Percentiles rank a stretch among this genome's conserved stretches.
Conservation (phyloP, 37 sponge, comb jelly and placozoan species). For the Beroe ovata region DNA sequence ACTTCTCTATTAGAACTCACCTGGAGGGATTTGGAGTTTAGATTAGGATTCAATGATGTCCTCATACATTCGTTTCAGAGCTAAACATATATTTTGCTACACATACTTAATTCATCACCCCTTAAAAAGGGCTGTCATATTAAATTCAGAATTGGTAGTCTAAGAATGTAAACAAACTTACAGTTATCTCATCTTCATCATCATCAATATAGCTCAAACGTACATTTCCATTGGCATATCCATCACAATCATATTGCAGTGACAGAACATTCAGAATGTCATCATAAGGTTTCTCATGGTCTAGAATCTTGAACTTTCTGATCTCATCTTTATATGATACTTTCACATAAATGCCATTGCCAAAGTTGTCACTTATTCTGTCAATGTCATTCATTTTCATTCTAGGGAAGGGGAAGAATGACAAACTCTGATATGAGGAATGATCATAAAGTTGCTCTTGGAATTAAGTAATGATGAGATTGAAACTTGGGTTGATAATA, state of each 20-base stretch:
- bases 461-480: too few species aligned
- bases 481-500: too few species aligned
- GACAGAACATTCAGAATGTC: conserved; percentile 47
- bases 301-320: conserved; percentile 56
- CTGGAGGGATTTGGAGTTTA: too few species aligned
- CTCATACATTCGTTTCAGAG: background rate
- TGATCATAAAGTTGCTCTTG: too few species aligned
- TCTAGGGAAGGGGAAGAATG: conserved; percentile 23
- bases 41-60: too few species aligned
- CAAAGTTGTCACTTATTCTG: conserved; percentile 3
- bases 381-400: conserved; percentile 54
- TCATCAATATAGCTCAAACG: conserved; percentile 57
- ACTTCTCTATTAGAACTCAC: conserved; percentile 58
- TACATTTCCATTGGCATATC: conserved; percentile 47
- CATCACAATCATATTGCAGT: conserved; percentile 48
- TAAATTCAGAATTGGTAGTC: too few species aligned
- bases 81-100: too few species aligned
- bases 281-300: conserved; percentile 66
- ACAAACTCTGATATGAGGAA: too few species aligned
- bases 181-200: conserved; percentile 60
- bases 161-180: background rate
- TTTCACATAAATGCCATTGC: conserved; percentile 51
- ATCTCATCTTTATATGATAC: conserved; percentile 59
- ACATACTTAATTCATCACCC: too few species aligned
- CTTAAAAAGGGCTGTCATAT: too few species aligned